Evolutionary conservation across 2,888 invertebrate genomes (phyloP), one percentile per base, ranked within the genome.

Genomic region (Mayetiola destructor): DNA sequence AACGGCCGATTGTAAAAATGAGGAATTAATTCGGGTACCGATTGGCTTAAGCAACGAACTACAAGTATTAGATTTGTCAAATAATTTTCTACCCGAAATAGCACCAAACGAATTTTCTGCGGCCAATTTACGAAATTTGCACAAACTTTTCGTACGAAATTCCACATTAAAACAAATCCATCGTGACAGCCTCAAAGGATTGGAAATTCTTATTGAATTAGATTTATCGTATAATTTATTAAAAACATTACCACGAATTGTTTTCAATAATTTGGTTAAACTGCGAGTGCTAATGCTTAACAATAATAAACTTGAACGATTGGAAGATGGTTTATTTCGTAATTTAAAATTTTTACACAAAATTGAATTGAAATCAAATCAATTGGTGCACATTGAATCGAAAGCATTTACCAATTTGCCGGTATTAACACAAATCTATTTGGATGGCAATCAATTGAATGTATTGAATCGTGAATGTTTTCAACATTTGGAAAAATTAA

Each of bases 151-250:
- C 62, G 71, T 92, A 57, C 78, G 77, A 63, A 82, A 85, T 65
- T 90, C 90, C 70, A 79, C 81, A 60, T 76, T 92, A 56, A 76
- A 80, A 60, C 77, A 78, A 21, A 76, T 92, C n/a, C 79, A 87
- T 65, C 79, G 79, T 58, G 79, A 81, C 62, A 87, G 90, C 1
- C 83, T 92, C 63, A 80, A 79, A 63, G 84, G 84, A 3, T 77
- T 92, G 30, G 79, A 78, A 56, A 82, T 89, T 63, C 77, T 90
- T 64, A 88, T 89, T 61, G 89, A 90, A 69, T 73, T 92, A 61
- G 89, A 92, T 69, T 73, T 92, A 62, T 85, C 88, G 3, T 77
- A 78, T 64, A 92, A 92, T 67, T 75, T 75, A 35, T 79, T 90
- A 39, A 76, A 75, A 56, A 75, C 73, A 5, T 70, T 90, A 57